Percentiles rank a stretch among this genome's conserved stretches.
These are phyloP conservation scores for Artemia franciscana DNA, from an alignment of 1,140 invertebrate genomes.

Conservation along the genomic window DNA sequence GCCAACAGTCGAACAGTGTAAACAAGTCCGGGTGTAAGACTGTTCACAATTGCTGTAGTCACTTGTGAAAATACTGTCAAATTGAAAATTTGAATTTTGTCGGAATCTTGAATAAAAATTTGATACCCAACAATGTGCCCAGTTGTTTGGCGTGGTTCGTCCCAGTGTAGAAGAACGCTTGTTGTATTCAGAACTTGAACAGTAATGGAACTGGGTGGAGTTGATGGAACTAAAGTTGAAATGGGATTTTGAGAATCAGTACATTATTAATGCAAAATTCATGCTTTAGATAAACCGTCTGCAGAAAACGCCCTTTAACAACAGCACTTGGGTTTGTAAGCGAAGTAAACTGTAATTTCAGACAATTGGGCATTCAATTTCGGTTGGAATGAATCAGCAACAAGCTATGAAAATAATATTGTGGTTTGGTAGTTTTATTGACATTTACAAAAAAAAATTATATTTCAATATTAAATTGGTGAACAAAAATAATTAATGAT, in stretches of 20 bases:
- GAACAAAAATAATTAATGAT: too few species aligned
- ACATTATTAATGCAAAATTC: slow-evolving; percentile 4
- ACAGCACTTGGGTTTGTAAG: too few species aligned
- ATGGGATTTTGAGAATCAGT: slow-evolving; percentile 12
- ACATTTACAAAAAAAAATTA: too few species aligned
- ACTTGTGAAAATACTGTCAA: slow-evolving; percentile 7
- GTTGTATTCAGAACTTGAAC: slow-evolving; percentile 61
- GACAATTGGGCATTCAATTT: too few species aligned
- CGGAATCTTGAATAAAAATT: slow-evolving; percentile 9
- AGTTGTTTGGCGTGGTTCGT: slow-evolving; percentile 53
- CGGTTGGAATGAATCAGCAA: too few species aligned
- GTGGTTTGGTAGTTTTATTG: too few species aligned
- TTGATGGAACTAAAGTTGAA: slow-evolving; percentile 34
- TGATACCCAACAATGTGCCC: slow-evolving; percentile 58
- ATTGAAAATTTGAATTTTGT: slow-evolving; percentile 5
- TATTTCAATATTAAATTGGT: too few species aligned
- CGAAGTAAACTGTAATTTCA: too few species aligned
- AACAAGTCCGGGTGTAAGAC: slow-evolving; percentile 3
- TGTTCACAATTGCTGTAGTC: slow-evolving; percentile 7
- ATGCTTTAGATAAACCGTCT: too few species aligned
- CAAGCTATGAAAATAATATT: too few species aligned
- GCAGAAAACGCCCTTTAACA: too few species aligned
- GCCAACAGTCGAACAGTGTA: slow-evolving; percentile 5
- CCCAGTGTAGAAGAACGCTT: slow-evolving; percentile 51
- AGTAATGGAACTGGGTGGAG: slow-evolving; percentile 53